Base-by-base conservation (phyloP, 2,888 invertebrate genomes). In the Eupithecia centaureata region DNA sequence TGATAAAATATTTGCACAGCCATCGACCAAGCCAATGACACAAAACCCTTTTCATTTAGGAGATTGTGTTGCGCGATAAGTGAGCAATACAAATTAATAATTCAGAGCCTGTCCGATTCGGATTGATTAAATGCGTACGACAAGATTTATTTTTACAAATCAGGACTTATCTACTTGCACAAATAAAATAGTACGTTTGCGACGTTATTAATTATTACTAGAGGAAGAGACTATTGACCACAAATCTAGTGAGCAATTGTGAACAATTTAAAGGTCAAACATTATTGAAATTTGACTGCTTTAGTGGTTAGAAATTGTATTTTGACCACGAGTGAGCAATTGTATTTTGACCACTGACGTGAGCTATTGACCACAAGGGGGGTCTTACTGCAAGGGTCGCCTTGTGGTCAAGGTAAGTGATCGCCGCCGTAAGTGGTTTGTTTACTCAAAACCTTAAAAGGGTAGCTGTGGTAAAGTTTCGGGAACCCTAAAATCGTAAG, bases 1-100 rank as follows among this genome's bases (percentile, higher is more conserved):
- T 10, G 25, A 13, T 30, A 56, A 56, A 2, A 22, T 72, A 71
- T 73, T 73, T 70, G 70, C 65, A 65, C 61, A 69, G 63, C 65
- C 66, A 63, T 73, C 66, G 61, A 73, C 60, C 38, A 59, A 38
- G 30, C 58, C 68, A 71, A 73, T 73, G 65, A 71, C 67, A 68
- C 58, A 61, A 63, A 63, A 68, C 67, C 58, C 52, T 63, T 52
- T 73, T 73, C 68, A 75, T 76, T 72, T 72, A 62, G 58, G 64
- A 73, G 72, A 77, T 77, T 76, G 71, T 52, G 61, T 42, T 56
- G 32, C 61, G 76, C 62, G 76, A 75, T 76, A 76, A 75, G 65
- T 63, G 60, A 32, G 28, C 59, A 63, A 63, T 67, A 57, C 65
- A 61, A 72, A 70, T 65, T 73, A 75, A 72, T 76, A 77, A 75